Base-by-base conservation (phyloP, 2,888 invertebrate species). In the Aphidoletes aphidimyza region DNA sequence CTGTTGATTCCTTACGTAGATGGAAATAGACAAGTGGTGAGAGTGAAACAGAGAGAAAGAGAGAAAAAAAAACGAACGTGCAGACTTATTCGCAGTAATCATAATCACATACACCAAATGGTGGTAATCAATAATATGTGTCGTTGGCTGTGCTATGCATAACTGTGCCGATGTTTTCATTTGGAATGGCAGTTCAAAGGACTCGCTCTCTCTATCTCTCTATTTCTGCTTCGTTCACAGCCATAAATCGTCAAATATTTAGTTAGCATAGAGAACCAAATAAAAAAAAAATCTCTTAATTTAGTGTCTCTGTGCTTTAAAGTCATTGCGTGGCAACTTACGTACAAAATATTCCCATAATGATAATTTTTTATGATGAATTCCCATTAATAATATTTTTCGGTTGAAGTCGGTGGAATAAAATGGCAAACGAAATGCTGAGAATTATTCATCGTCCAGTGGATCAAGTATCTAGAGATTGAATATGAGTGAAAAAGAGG, bases 51-150 rank as follows among this genome's bases (percentile, higher is more conserved):
- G n/a, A n/a, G 30, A 8, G 26, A 3, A 6, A 26, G 26, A 9
- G 30, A 30, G 30, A 69, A 69, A 69, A 69, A 69, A 69, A 14
- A 1, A 14, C 11, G 69, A 5, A 30, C 1, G 19, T 69, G 69
- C 37, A 81, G 81, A 81, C 36, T 37, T 78, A 81, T 81, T 81
- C 81, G 37, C 78, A n/a, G 37, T 81, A 81, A 81, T 81, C 81
- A 37, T 69, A 69, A 69, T 69, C 69, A 69, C 69, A 69, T 17
- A 69, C 81, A 36, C 36, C 36, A 36, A 81, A 81, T 81, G 81
- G 37, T 81, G 81, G 81, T 37, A 81, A 81, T 81, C 81, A 81
- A 81, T 81, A 81, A 81, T 81, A 81, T 37, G 81, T 37, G 69
- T 34, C 69, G 69, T 69, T 69, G n/a, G n/a, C n/a, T n/a, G n/a